These are phyloP conservation scores for Lathronympha strigana DNA, from an alignment of 2,888 invertebrate genomes.

Conservation along the genomic window DNA sequence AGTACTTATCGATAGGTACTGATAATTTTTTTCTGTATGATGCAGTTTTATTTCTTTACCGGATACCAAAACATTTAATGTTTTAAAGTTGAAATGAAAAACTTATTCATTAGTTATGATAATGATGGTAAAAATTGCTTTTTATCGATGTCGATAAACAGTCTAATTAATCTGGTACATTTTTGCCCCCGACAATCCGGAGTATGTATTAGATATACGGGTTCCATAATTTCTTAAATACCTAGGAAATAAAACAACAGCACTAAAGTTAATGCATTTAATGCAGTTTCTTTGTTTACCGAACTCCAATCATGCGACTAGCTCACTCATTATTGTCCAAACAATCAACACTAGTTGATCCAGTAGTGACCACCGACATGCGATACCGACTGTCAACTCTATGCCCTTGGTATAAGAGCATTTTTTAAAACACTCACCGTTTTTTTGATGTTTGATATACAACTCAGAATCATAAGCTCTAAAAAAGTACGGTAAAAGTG, in stretches of 20 bases:
- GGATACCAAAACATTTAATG: no score
- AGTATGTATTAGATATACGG: no score
- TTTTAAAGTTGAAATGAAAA: no score
- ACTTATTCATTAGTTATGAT: no score
- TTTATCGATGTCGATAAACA: no score
- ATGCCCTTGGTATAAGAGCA: background rate
- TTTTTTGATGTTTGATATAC: background rate
- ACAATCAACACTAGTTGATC: constrained; percentile 12
- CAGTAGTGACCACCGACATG: constrained; percentile 48
- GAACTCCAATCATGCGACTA: constrained; percentile 60
- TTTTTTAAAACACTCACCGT: background rate
- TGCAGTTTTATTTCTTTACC: no score
- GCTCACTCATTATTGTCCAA: constrained; percentile 58
- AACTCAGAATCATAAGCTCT: background rate
- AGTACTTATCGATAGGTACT: no score
- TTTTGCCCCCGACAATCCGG: no score
- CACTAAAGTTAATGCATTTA: constrained; percentile 78
- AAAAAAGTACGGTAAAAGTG: background rate
- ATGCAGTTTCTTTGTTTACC: constrained; percentile 74
- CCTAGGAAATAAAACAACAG: constrained; percentile 64
- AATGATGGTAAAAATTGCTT: no score
- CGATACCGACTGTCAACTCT: constrained; percentile 47
- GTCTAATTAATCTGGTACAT: no score
- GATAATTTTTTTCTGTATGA: no score
- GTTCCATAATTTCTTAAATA: no score